Evolutionary conservation across 2,113 vertebrate genomes (phyloP).

Genomic region (Sorex fumeus): DNA sequence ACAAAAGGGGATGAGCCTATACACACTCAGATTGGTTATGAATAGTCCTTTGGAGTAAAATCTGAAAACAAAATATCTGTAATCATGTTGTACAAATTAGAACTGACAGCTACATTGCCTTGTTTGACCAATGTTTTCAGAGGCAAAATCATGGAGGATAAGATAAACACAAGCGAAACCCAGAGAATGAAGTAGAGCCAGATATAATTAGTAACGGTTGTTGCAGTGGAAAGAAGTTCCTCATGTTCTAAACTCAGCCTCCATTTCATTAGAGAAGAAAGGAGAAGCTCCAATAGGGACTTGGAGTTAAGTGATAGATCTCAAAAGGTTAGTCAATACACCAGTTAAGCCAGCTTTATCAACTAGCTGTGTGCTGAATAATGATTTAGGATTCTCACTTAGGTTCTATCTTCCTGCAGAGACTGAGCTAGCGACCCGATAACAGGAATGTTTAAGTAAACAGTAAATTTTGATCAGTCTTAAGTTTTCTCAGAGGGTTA

Average conservation of each 20-base stretch:
- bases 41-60: too few relatives aligned
- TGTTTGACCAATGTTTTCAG: too few relatives aligned
- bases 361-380: neutral
- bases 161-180: neutral
- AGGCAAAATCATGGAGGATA: too few relatives aligned
- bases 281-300: fast-evolving
- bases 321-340: neutral
- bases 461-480: neutral
- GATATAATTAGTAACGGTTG: too few relatives aligned
- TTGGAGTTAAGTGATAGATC: neutral
- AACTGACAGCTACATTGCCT: too few relatives aligned
- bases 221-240: neutral
- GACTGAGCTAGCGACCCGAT: neutral
- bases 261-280: neutral
- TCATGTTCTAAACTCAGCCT: neutral
- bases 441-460: neutral
- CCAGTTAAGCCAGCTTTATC: neutral
- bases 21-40: too few relatives aligned
- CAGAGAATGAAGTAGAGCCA: neutral
- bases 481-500: neutral
- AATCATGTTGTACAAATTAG: too few relatives aligned
- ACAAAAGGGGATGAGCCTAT: too few relatives aligned
- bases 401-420: neutral
- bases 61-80: too few relatives aligned
- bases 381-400: neutral